Evolutionary conservation across 2,797 vertebrate species (phyloP), one percentile per base, ranked within the genome.

Genomic region (Cuculus canorus): DNA sequence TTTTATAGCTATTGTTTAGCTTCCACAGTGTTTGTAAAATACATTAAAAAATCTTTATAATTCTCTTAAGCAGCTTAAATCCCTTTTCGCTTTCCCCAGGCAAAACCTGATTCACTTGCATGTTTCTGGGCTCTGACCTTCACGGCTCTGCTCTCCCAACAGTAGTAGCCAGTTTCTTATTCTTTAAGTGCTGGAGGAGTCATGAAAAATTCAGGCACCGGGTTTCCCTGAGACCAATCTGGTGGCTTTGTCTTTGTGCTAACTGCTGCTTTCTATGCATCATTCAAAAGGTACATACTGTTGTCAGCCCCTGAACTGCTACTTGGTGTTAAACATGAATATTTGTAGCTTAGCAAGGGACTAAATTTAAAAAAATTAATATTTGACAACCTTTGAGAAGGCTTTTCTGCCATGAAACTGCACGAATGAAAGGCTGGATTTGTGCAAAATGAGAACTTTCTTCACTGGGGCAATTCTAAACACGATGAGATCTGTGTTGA

Each of bases 161-260:
- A 98, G 98, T 98, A 98, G 97, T 96, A 98, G 98, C 98, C 98
- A 98, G 98, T 98, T 98, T 98, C 98, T 98, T 98, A 98, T 98
- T 99, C 98, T 98, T 98, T 99, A 98, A 98, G 99, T 98, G 98
- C 98, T 99, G 96, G 98, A 99, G 98, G 98, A 98, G 96, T 99
- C 98, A 99, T 99, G 98, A 99, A 99, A 99, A 99, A 99, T 99
- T 99, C 98, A 99, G 98, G 97, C 98, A 98, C 95, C 96, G 97
- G 98, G 98, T 98, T 98, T 99, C 98, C 98, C 98, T 98, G 98
- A 98, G 98, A 99, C 98, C 98, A 98, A 98, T 98, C 98, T 99
- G 98, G 98, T 98, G 98, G 98, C 98, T 98, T 98, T 98, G 98
- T 98, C 98, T 99, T 98, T 99, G 98, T 98, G 98, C 98, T 98